Evolutionary conservation across 2,888 invertebrate species (phyloP), one percentile per base, ranked within the genome.

Genomic region (Herminia tarsipennalis): DNA sequence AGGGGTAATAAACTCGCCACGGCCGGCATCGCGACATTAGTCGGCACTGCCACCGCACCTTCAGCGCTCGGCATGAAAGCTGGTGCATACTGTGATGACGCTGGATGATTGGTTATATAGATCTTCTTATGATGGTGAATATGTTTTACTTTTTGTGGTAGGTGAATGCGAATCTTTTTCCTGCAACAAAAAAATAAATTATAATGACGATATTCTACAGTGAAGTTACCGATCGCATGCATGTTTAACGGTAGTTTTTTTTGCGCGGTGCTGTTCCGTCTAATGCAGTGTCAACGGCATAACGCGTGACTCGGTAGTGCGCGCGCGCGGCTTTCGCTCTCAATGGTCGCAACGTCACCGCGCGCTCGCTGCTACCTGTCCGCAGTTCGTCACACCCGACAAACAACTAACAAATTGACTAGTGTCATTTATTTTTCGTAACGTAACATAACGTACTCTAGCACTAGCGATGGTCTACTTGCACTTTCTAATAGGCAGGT

Each of bases 141-240:
- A 66, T 92, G 92, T 79, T 91, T 92, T 78, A 92, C 92, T 73
- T 89, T 89, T 81, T 92, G 91, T 70, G 92, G 92, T 81, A 92
- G 88, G 82, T 92, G 92, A 77, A 92, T 92, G 77, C 91, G 91
- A 75, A 92, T 92, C 81, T 92, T 92, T 83, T 92, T 92, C 78
- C 92, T 92, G 89, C 39, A 91, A 91, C 88, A 89, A 89, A 65
- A 78, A 58, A 72, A 73, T n/a, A 79, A 77, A 64, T 73, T 74
- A 76, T 51, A 74, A 66, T 78, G 65, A 56, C 63, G 73, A 63
- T 74, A 74, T 78, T 76, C 66, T 63, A 57, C 63, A 55, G 61
- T 75, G 57, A 62, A 56, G 50, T 70, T 59, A 60, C 66, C 55
- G 63, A 77, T 85, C 67, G 86, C 86, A 78, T 86, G 87, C 80